Conservation (phyloP, 2,797 vertebrate genomes). For the Bradypus variegatus region DNA sequence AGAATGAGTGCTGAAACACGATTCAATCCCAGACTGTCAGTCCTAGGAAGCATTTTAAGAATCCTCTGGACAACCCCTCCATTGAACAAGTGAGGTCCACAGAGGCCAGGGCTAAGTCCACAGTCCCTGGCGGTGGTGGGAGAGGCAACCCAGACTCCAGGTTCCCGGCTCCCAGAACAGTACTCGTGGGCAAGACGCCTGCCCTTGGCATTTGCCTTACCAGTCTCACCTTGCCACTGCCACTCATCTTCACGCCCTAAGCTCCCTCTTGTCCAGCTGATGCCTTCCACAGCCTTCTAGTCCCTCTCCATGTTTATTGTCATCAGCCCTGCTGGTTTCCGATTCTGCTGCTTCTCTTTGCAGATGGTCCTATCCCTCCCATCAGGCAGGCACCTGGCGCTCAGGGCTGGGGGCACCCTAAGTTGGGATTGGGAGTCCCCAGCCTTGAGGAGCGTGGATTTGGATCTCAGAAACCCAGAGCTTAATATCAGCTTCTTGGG, state of each 20-base stretch:
- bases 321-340: neutral
- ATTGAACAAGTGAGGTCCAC: neutral
- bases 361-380: neutral
- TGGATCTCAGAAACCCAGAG: neutral
- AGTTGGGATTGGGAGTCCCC: neutral
- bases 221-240: neutral
- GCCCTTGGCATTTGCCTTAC: neutral
- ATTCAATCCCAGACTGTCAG: neutral
- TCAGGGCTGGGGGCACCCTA: neutral
- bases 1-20: neutral
- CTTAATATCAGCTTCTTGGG: neutral
- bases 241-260: neutral
- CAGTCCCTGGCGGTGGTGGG: neutral
- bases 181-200: neutral
- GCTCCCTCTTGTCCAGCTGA: neutral
- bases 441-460: neutral
- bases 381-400: neutral
- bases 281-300: neutral
- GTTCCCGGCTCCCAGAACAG: neutral
- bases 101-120: neutral
- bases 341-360: neutral
- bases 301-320: neutral
- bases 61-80: neutral
- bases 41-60: neutral
- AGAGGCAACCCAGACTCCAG: neutral